phyloP scores from a whole-genome alignment of 2,797 vertebrate species.

The Phrynocephalus guinanensis region DNA sequence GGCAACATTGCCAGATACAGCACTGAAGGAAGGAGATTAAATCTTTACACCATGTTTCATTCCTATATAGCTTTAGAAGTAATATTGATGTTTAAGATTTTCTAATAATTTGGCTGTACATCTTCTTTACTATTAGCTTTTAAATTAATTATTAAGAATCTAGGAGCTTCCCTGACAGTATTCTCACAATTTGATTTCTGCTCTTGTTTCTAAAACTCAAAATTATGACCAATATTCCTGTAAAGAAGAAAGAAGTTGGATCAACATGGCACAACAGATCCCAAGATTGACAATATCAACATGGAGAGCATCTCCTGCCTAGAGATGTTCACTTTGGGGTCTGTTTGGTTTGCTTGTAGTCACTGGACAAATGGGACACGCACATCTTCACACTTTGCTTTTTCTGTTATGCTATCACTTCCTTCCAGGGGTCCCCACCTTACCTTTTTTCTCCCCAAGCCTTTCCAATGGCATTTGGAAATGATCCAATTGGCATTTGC shows the following conservation, averaged over 20 bases:
- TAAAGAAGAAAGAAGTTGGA: not conserved
- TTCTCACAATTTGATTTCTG: not conserved
- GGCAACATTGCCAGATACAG: not conserved
- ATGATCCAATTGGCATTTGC: not conserved
- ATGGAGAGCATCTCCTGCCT: not conserved
- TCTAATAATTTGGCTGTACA: not conserved
- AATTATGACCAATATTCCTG: not conserved
- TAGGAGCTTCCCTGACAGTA: not conserved
- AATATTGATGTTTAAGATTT: not conserved
- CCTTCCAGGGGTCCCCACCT: not conserved
- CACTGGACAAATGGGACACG: not conserved
- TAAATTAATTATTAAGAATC: not conserved
- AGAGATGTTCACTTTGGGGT: not conserved
- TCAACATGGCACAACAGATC: not conserved
- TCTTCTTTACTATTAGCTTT: not conserved
- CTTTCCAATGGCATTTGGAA: not conserved
- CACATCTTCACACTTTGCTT: not conserved
- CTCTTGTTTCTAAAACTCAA: not conserved
- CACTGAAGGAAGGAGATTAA: not conserved
- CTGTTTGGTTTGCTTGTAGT: not conserved
- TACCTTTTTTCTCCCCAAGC: not conserved
- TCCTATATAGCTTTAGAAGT: not conserved
- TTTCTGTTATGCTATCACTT: not conserved
- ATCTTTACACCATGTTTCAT: slow-evolving; percentile 14
- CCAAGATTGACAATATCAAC: not conserved